Evolutionary conservation across 1,140 invertebrate genomes (phyloP).

Genomic region (Apis cerana): DNA sequence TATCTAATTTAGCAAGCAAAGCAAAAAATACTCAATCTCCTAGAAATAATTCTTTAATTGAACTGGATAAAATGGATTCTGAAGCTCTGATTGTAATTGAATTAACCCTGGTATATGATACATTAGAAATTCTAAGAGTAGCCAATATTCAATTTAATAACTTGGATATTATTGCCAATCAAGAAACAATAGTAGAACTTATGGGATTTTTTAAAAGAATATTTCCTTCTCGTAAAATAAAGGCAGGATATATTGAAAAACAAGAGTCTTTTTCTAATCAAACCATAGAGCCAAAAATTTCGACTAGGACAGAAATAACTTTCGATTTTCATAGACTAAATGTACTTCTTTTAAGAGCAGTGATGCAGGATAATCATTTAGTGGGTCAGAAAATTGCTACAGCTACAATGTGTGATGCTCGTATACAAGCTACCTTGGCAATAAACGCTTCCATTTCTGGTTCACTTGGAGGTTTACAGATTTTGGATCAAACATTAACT

Average conservation of each 20-base stretch:
- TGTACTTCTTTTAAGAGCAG: slow-evolving; percentile 91
- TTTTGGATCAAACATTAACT: slow-evolving; percentile 93
- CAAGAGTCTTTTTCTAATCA: slow-evolving; percentile 73
- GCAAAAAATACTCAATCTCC: slow-evolving; percentile 70
- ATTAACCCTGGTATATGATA: slow-evolving; percentile 86
- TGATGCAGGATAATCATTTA: slow-evolving; percentile 86
- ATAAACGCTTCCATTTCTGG: slow-evolving; percentile 87
- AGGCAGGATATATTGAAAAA: slow-evolving; percentile 64
- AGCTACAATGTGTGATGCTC: slow-evolving; percentile 93
- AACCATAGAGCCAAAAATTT: slow-evolving; percentile 57
- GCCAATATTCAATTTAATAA: slow-evolving; percentile 96
- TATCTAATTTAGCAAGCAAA: slow-evolving; percentile 79
- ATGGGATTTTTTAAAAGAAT: slow-evolving; percentile 92
- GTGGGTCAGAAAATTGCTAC: slow-evolving; percentile 95
- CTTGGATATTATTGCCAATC: slow-evolving; percentile 97
- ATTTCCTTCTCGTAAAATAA: slow-evolving; percentile 81
- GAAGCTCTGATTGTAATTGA: slow-evolving; percentile 94
- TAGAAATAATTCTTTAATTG: slow-evolving; percentile 69
- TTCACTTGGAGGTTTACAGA: slow-evolving; percentile 94
- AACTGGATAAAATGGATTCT: slow-evolving; percentile 83
- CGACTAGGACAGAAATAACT: slow-evolving; percentile 87
- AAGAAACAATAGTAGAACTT: slow-evolving; percentile 96
- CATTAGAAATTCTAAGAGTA: slow-evolving; percentile 86
- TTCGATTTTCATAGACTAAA: slow-evolving; percentile 97
- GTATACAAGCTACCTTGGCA: slow-evolving; percentile 92